Conservation (phyloP, 2,113 vertebrate species). For the Salvelinus fontinalis region DNA sequence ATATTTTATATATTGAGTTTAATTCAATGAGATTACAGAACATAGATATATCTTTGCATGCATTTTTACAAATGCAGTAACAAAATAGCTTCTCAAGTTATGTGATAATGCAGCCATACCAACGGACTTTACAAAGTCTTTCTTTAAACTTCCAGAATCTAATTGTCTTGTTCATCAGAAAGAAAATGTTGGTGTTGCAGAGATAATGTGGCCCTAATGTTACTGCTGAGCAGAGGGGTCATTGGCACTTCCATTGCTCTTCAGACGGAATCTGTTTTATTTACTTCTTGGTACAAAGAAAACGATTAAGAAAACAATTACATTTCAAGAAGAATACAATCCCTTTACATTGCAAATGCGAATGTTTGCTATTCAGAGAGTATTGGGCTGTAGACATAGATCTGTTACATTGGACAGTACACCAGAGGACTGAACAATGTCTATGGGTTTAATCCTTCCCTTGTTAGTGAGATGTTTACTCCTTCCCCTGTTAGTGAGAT, state of each 20-base stretch:
- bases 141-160: background rate
- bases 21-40: background rate
- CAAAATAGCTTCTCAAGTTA: background rate
- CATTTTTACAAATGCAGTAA: background rate
- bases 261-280: constrained; percentile 76
- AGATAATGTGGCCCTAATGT: constrained; percentile 56
- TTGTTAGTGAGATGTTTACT: no score
- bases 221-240: constrained; percentile 54
- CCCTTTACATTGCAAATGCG: constrained; percentile 77
- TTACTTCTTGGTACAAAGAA: constrained; percentile 75
- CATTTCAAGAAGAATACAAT: constrained; percentile 55
- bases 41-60: background rate
- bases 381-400: constrained; percentile 51
- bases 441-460: background rate
- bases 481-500: no score
- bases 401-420: constrained; percentile 56
- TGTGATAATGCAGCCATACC: background rate
- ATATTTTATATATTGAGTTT: background rate
- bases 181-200: constrained; percentile 69
- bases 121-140: background rate
- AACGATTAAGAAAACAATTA: constrained; percentile 80
- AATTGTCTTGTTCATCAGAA: constrained; percentile 39
- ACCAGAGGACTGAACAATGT: constrained; percentile 45
- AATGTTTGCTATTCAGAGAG: constrained; percentile 70
- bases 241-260: constrained; percentile 71